These are phyloP conservation scores for Automeris io DNA, from an alignment of 2,888 invertebrate species.

Conservation along the genomic window DNA sequence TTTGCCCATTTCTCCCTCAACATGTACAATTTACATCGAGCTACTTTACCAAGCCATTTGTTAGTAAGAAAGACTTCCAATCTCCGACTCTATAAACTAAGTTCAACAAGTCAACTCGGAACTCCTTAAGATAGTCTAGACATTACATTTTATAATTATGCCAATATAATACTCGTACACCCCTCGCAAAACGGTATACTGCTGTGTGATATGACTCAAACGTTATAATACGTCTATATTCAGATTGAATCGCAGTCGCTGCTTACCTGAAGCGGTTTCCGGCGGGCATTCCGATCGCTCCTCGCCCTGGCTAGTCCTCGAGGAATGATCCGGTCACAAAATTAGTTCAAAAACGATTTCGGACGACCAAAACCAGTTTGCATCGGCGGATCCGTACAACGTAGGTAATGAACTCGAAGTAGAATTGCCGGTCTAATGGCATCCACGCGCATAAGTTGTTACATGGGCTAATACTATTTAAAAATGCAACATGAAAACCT, in stretches of 20 bases:
- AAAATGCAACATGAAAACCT: too few relatives aligned
- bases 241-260: too few relatives aligned
- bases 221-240: slow-evolving; percentile 31
- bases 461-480: too few relatives aligned
- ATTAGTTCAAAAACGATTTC: not conserved
- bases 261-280: slow-evolving; percentile 63
- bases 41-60: too few relatives aligned
- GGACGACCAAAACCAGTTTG: not conserved
- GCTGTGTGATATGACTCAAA: slow-evolving; percentile 19
- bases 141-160: too few relatives aligned
- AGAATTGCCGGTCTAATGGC: not conserved
- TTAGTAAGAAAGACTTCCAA: too few relatives aligned
- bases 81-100: too few relatives aligned
- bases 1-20: too few relatives aligned
- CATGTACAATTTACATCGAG: too few relatives aligned
- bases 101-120: too few relatives aligned
- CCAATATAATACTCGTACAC: slow-evolving; percentile 43
- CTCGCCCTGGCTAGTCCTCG: slow-evolving; percentile 17
- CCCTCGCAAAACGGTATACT: slow-evolving; percentile 22
- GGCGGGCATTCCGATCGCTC: slow-evolving; percentile 50
- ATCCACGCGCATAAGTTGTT: not conserved
- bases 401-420: slow-evolving; percentile 29
- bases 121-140: too few relatives aligned
- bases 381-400: slow-evolving; percentile 18
- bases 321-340: not conserved